Conservation (phyloP, 1,140 invertebrate species). For the Euura saliciscinereae region DNA sequence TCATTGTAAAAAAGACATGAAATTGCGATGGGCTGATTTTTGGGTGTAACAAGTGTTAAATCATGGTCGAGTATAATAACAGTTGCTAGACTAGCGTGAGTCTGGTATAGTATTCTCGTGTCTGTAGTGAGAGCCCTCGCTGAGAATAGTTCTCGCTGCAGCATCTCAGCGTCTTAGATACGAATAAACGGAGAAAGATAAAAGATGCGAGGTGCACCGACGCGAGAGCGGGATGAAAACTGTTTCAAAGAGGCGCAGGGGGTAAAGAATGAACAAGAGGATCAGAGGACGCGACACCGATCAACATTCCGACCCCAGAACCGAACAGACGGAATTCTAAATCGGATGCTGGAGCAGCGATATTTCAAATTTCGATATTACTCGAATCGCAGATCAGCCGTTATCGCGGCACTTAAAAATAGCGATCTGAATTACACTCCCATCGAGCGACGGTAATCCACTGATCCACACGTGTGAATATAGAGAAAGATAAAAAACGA, state of each 20-base stretch:
- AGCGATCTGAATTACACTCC: no score
- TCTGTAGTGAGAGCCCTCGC: neutral
- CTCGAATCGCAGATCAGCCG: no score
- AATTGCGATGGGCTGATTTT: no score
- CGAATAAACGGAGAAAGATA: neutral
- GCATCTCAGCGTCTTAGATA: neutral
- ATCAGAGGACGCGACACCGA: conserved; percentile 24
- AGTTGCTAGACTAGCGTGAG: neutral
- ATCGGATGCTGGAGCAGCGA: neutral
- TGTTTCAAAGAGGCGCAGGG: neutral
- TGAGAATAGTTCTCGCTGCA: neutral
- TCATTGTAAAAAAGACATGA: no score
- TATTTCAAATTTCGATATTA: no score
- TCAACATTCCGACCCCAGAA: conserved; percentile 10
- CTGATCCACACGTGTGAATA: neutral
- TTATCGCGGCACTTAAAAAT: no score
- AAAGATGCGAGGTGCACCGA: neutral
- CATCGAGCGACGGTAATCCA: neutral
- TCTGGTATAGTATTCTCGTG: neutral
- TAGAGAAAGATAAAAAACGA: neutral
- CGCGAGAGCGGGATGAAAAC: neutral
- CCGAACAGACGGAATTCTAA: neutral
- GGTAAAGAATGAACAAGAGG: conserved; percentile 30
- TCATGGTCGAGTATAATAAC: no score
- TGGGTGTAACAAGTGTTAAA: no score